Base-by-base conservation (phyloP, 1,140 invertebrate genomes). In the Musca domestica region DNA sequence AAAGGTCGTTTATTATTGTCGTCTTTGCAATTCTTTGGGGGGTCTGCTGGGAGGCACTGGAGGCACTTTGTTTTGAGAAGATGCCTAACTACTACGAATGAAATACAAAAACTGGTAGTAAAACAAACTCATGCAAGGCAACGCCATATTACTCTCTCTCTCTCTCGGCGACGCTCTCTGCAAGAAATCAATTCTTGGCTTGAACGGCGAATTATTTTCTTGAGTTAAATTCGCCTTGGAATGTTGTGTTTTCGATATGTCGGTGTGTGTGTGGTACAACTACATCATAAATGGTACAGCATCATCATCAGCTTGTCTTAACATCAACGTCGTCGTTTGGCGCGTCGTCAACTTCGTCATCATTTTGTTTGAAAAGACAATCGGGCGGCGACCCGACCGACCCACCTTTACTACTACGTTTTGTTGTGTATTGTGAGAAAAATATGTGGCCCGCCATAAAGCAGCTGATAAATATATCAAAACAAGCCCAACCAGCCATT, bases 291-390 rank as follows among this genome's bases (percentile, higher is more conserved):
- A 51, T 10, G 48, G 20, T 19, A 19, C 48, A 51, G 17, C 48
- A 51, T 51, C n/a, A 51, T 51, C 56, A 61, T 61, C 52, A 56
- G 5, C 23, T 41, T 41, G 34, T 41, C 34, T 41, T 41, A 74
- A 47, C 71, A 69, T 47, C 56, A 69, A 34, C 67, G 69, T 61
- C 66, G 66, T 17, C 54, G 30, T 7, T n/a, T 15, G 17, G 3
- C 4, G 7, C 17, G 17, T 17, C 34, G 54, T 14, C 4, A 6
- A 20, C 49, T 12, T 15, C 23, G 14, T 58, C 54, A 30, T 30
- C 25, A 30, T 58, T 27, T n/a, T 27, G 12, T 27, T 27, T 54
- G 4, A 25, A 58, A 22, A 51, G 48, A 22, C 54, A 30, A 58
- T 27, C 14, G 15, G 6, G 17, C 17, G 12, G 17, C 27, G 34